Percentiles rank a stretch among this genome's conserved stretches.
phyloP scores from a whole-genome alignment of 2,888 invertebrate genomes.

The Sarcophaga caerulescens region DNA sequence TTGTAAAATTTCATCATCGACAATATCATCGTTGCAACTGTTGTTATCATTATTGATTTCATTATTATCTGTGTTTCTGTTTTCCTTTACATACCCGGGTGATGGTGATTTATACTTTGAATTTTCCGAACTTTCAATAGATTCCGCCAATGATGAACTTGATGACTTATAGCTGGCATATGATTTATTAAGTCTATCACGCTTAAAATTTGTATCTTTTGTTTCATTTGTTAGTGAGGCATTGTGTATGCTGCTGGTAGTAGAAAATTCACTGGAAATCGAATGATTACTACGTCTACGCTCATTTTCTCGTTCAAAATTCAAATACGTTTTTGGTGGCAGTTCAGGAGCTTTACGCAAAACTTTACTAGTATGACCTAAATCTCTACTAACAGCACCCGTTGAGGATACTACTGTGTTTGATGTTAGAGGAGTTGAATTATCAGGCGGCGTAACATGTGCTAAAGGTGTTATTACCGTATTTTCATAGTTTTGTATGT shows the following conservation, averaged over 20 bases:
- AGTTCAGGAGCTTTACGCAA: slow-evolving; percentile 74
- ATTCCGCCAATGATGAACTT: slow-evolving; percentile 74
- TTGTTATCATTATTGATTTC: not conserved
- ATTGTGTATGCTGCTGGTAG: slow-evolving; percentile 71
- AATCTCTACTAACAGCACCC: slow-evolving; percentile 71
- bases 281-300: slow-evolving; percentile 70
- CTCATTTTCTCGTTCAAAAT: slow-evolving; percentile 66
- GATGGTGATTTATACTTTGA: slow-evolving; percentile 79
- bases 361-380: slow-evolving; percentile 50
- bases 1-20: slow-evolving; percentile 51
- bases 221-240: slow-evolving; percentile 29
- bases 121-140: slow-evolving; percentile 76
- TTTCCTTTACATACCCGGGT: slow-evolving; percentile 77
- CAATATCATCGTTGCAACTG: not conserved
- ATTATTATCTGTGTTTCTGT: slow-evolving; percentile 38
- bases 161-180: slow-evolving; percentile 70
- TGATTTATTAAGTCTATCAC: slow-evolving; percentile 63
- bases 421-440: slow-evolving; percentile 3
- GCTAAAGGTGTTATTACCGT: slow-evolving; percentile 35
- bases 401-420: slow-evolving; percentile 51
- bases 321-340: slow-evolving; percentile 73
- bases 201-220: slow-evolving; percentile 63
- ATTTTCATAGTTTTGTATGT: slow-evolving; percentile 69
- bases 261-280: slow-evolving; percentile 76
- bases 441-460: slow-evolving; percentile 20